Evolutionary conservation across 2,113 vertebrate species (phyloP).

Genomic region (Anseranas semipalmata): DNA sequence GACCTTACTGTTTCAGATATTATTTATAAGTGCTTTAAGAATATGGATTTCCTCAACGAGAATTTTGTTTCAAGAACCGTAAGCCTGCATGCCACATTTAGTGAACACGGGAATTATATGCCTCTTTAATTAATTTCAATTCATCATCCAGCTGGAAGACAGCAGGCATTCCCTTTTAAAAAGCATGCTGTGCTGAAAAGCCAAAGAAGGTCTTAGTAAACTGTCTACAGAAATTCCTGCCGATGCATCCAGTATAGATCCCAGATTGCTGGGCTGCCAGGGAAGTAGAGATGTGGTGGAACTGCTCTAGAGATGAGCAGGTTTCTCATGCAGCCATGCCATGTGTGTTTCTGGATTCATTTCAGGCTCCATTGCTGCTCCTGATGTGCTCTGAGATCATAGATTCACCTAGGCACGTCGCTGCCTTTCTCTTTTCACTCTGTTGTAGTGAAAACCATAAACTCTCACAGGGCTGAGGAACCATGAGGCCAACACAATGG

Average conservation of each 20-base stretch:
- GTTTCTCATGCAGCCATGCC: background rate
- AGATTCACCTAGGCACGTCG: background rate
- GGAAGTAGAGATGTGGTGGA: background rate
- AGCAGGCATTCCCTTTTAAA: background rate
- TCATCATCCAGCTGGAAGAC: background rate
- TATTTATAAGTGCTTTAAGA: background rate
- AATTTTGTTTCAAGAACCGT: background rate
- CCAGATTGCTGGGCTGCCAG: background rate
- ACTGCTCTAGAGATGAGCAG: background rate
- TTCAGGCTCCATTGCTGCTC: background rate
- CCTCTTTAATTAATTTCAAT: background rate
- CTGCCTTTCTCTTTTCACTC: background rate
- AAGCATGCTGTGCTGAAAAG: background rate
- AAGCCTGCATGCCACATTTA: background rate
- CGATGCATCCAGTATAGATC: background rate
- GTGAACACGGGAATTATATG: background rate
- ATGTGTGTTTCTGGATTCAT: fast-evolving
- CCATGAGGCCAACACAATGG: fast-evolving
- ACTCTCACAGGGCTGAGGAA: background rate
- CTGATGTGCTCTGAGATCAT: background rate
- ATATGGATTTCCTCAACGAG: background rate
- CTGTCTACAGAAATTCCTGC: background rate
- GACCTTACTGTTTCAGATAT: background rate
- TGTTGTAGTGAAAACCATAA: background rate
- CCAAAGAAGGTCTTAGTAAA: background rate